These are phyloP conservation scores for Mellivora capensis DNA, from an alignment of 2,113 vertebrate genomes.

Conservation along the genomic window DNA sequence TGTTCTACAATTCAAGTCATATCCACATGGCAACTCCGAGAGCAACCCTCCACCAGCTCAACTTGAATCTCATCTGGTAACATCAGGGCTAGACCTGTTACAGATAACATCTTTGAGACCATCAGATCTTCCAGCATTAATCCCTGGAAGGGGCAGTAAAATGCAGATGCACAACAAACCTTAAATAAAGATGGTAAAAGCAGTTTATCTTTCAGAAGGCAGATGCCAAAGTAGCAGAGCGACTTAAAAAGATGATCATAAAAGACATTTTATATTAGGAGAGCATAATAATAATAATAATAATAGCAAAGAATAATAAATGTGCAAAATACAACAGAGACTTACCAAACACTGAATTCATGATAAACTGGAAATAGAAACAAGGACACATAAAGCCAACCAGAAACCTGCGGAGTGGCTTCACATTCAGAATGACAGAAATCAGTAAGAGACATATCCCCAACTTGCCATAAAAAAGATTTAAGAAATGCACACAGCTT, in stretches of 20 bases:
- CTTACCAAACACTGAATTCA: conserved; percentile 79
- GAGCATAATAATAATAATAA: conserved; percentile 58
- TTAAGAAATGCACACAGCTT: not conserved
- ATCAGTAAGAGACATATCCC: conserved; percentile 59
- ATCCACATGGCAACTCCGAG: not conserved
- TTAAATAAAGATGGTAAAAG: conserved; percentile 75
- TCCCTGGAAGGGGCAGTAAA: conserved; percentile 57
- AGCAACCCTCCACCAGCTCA: not conserved
- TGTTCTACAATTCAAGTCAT: conserved; percentile 9
- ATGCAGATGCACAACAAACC: conserved; percentile 68
- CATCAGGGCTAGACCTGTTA: conserved; percentile 45
- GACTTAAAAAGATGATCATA: conserved; percentile 69
- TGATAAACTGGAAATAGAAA: conserved; percentile 80
- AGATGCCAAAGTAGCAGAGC: conserved; percentile 71
- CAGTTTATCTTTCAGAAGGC: conserved; percentile 67
- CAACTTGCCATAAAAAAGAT: conserved; percentile 47
- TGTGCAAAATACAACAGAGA: conserved; percentile 75
- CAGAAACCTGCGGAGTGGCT: conserved; percentile 70
- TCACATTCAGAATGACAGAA: conserved; percentile 73
- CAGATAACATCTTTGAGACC: conserved; percentile 45
- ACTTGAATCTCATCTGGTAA: conserved; percentile 18
- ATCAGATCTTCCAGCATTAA: not conserved
- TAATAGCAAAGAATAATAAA: conserved; percentile 69
- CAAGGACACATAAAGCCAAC: conserved; percentile 78
- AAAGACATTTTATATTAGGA: conserved; percentile 64